Evolutionary conservation across 2,888 invertebrate species (phyloP).

Genomic region (Drosophila ezoana): DNA sequence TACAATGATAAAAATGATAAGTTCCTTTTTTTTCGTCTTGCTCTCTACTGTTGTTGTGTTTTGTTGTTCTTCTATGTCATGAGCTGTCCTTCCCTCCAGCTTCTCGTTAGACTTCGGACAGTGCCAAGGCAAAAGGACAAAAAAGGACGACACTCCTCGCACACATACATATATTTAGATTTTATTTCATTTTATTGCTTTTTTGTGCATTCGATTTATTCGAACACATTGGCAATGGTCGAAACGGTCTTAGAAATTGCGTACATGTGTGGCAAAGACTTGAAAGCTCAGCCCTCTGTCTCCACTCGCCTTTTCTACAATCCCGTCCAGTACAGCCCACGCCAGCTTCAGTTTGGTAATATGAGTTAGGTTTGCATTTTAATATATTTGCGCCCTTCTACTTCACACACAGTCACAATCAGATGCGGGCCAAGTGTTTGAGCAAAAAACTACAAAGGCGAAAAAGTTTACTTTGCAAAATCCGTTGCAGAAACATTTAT

Average conservation of each 20-base stretch:
- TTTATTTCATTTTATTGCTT: slow-evolving; percentile 82
- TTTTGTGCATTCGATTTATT: slow-evolving; percentile 82
- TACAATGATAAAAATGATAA: slow-evolving; percentile 81
- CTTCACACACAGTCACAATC: slow-evolving; percentile 71
- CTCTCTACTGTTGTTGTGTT: not conserved
- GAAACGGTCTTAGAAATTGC: slow-evolving; percentile 80
- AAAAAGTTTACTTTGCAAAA: slow-evolving; percentile 80
- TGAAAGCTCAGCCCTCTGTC: slow-evolving; percentile 35
- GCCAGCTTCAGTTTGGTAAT: slow-evolving; percentile 52
- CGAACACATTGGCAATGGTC: slow-evolving; percentile 74
- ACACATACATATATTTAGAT: slow-evolving; percentile 70
- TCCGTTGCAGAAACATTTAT: slow-evolving; percentile 80
- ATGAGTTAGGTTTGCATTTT: slow-evolving; percentile 82
- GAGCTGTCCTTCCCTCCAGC: slow-evolving; percentile 24
- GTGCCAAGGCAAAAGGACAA: slow-evolving; percentile 33
- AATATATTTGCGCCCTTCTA: slow-evolving; percentile 68
- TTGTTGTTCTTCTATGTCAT: slow-evolving; percentile 17
- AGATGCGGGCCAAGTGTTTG: slow-evolving; percentile 73
- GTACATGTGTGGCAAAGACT: slow-evolving; percentile 79
- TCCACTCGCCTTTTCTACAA: slow-evolving; percentile 8
- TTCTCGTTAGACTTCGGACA: slow-evolving; percentile 23
- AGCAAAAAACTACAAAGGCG: slow-evolving; percentile 68
- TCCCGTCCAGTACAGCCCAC: slow-evolving; percentile 14
- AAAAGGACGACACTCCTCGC: slow-evolving; percentile 63
- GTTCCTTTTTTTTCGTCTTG: slow-evolving; percentile 45